Conservation (phyloP, 1,140 invertebrate species). For the Mesaphorura yosii region DNA sequence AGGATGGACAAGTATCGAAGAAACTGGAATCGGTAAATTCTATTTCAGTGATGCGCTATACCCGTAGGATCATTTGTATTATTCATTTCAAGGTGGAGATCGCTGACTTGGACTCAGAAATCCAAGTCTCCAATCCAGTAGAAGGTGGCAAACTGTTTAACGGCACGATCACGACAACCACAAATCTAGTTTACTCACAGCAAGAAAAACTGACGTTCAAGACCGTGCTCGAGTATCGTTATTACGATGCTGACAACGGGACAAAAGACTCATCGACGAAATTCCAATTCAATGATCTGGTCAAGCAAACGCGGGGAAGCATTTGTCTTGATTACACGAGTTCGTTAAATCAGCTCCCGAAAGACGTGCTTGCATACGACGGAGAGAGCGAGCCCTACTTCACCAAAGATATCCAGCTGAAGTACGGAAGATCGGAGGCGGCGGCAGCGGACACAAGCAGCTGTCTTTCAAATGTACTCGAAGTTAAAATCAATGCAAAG, state of each 20-base stretch:
- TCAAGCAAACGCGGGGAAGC: neutral
- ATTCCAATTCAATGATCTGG: neutral
- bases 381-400: constrained; percentile 20
- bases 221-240: neutral
- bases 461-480: neutral
- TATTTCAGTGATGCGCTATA: too few relatives aligned
- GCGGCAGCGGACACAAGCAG: neutral
- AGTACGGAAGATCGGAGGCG: constrained; percentile 8
- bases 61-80: too few relatives aligned
- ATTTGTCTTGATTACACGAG: neutral
- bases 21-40: constrained; percentile 1
- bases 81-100: too few relatives aligned
- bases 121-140: constrained; percentile 1
- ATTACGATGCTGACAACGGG: neutral
- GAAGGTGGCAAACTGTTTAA: neutral
- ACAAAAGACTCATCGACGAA: too few relatives aligned
- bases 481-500: constrained; percentile 9
- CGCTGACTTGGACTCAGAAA: too few relatives aligned
- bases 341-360: neutral
- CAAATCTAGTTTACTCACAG: neutral
- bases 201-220: neutral
- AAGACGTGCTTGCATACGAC: constrained; percentile 8
- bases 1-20: neutral
- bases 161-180: neutral
- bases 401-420: constrained; percentile 10